A percentile compares a stretch with the other conserved stretches of the same genome.
phyloP scores from a whole-genome alignment of 2,797 vertebrate genomes.

The Enteromius unitaeniatus region DNA sequence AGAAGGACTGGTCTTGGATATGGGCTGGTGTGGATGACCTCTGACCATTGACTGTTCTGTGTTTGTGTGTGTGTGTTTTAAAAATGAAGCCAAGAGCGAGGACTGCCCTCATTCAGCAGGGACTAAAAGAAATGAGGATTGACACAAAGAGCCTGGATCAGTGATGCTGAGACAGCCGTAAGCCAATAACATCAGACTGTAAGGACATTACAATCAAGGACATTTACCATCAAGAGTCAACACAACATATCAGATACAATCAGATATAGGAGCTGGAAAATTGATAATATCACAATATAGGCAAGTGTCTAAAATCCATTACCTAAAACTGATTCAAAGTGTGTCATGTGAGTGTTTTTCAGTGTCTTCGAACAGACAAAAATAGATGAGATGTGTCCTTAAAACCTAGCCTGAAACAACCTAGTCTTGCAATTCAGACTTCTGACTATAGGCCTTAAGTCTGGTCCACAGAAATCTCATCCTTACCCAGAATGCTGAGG shows the following conservation, averaged over 20 bases:
- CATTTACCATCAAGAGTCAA: conserved; percentile 22
- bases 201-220: conserved; percentile 32
- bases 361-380: neutral
- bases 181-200: conserved; percentile 8
- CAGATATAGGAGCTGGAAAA: neutral
- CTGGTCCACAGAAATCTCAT: neutral
- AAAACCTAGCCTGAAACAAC: conserved; percentile 31
- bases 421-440: neutral
- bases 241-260: neutral
- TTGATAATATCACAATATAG: neutral
- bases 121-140: conserved; percentile 38
- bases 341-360: conserved; percentile 12
- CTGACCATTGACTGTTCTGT: conserved; percentile 24
- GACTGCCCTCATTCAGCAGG: conserved; percentile 32
- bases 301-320: neutral
- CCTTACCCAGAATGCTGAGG: neutral
- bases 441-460: neutral
- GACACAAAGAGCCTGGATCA: conserved; percentile 47
- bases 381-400: conserved; percentile 33
- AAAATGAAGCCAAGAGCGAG: conserved; percentile 13
- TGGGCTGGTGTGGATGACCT: conserved; percentile 8
- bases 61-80: conserved; percentile 15
- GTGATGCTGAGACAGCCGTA: neutral
- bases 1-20: conserved; percentile 2
- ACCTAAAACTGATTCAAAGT: conserved; percentile 1